phyloP scores from a whole-genome alignment of 2,797 vertebrate species.

The Gephyroberyx darwinii region DNA sequence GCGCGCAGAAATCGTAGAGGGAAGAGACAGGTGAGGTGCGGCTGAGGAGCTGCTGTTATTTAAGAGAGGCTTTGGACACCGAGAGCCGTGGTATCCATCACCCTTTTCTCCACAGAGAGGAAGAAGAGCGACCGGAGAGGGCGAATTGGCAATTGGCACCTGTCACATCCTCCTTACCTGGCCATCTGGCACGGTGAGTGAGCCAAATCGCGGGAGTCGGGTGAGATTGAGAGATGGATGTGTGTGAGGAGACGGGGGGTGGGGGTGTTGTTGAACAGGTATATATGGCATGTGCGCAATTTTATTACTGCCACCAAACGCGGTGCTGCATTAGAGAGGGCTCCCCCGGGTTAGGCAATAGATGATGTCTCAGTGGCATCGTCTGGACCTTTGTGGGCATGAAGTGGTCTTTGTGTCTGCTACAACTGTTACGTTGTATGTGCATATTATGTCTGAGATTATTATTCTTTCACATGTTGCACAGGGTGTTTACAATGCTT shows the following conservation, averaged over 20 bases:
- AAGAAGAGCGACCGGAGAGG: slow-evolving; percentile 57
- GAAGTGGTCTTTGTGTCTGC: slow-evolving; percentile 74
- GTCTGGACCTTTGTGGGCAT: slow-evolving; percentile 58
- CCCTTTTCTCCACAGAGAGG: slow-evolving; percentile 50
- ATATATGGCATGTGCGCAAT: slow-evolving; percentile 63
- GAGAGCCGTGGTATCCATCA: slow-evolving; percentile 48
- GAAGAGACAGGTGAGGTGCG: slow-evolving; percentile 82
- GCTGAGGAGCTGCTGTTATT: slow-evolving; percentile 67
- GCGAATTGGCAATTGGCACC: slow-evolving; percentile 70
- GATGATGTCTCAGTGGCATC: slow-evolving; percentile 38
- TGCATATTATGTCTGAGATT: slow-evolving; percentile 29
- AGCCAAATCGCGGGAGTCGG: slow-evolving; percentile 57
- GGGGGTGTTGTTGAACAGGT: slow-evolving; percentile 53
- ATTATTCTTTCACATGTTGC: slow-evolving; percentile 71
- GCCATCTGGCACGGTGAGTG: slow-evolving; percentile 80
- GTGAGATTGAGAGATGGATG: slow-evolving; percentile 47
- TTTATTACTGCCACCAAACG: slow-evolving; percentile 51
- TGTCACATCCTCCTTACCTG: slow-evolving; percentile 72
- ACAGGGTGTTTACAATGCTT: slow-evolving; percentile 6
- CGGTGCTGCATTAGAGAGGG: slow-evolving; percentile 62
- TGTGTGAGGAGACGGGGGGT: slow-evolving; percentile 29
- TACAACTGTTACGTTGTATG: slow-evolving; percentile 53
- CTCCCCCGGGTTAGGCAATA: slow-evolving; percentile 36
- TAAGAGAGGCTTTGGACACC: slow-evolving; percentile 55
- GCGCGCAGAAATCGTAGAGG: slow-evolving; percentile 68